Base-by-base conservation (phyloP, 2,113 vertebrate species). In the Brevimyrus niger region DNA sequence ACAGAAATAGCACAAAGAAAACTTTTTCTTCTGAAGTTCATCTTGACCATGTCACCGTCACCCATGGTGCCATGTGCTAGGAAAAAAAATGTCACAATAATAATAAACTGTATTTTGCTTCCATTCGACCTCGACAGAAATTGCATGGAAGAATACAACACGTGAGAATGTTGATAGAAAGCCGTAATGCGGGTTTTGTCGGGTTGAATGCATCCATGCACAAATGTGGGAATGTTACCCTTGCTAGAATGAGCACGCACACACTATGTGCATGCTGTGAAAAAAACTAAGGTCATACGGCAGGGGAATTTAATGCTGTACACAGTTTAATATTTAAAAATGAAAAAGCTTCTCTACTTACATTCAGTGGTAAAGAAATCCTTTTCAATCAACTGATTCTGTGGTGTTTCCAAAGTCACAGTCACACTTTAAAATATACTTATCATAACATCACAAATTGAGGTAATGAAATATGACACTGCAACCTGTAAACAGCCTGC, bases 181-280 rank as follows among this genome's bases (percentile, higher is more conserved):
- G 35, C 9, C 5, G 15, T 51, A 31, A 89, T 13, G 44, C 61
- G 53, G 73, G 44, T 83, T 83, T 17, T 55, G 35, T 35, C 50
- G 65, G 55, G 55, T 38, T 31, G 53, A 73, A 89, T 89, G 53
- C 38, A 85, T 69, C 38, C 58, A 87, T 90, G 48, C 86, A 87
- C 17, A 46, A 80, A 87, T 53, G 65, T 53, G 47, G 85, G 47
- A 87, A 80, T 17, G 38, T 82, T 88, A 42, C 87, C 86, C 89
- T 13, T 17, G 13, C 48, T 46, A 65, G 86, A 87, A 87, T 53
- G 89, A 53, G 61, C 58, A 85, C 17, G 51, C 58, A 65, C 55
- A 53, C 17, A 50, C 69, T 1, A 65, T n/a, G 3, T n/a, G 27
- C n/a, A 73, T 47, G 73, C 46, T 47, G 48, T 47, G 51, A 83